Conservation (phyloP, 2,113 vertebrate genomes). For the Corythoichthys haematopterus region DNA sequence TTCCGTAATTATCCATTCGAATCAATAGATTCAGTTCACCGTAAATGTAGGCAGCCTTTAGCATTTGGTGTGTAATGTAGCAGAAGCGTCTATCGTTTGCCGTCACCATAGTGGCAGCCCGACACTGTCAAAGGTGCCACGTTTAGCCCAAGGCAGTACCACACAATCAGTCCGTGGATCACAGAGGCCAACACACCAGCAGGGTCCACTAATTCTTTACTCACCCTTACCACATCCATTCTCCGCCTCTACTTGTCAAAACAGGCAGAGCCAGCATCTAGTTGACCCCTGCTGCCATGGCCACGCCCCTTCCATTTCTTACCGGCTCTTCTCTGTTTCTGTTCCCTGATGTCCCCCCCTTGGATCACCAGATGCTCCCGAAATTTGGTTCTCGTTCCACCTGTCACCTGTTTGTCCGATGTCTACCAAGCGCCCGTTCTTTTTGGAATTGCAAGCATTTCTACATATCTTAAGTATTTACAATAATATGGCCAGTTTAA, state of each 20-base stretch:
- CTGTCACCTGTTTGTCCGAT: not conserved
- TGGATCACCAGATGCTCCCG: not conserved
- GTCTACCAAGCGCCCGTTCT: not conserved
- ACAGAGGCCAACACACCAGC: constrained; percentile 51
- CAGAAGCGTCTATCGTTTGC: constrained; percentile 51
- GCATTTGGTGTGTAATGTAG: constrained; percentile 58
- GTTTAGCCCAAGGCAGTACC: constrained; percentile 54
- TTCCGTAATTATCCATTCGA: constrained; percentile 11
- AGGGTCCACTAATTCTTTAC: constrained; percentile 45
- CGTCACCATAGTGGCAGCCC: constrained; percentile 48
- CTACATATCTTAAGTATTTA: too few species aligned
- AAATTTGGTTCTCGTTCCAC: constrained; percentile 3
- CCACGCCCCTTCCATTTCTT: not conserved
- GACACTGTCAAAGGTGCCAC: constrained; percentile 57
- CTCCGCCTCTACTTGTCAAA: constrained; percentile 10
- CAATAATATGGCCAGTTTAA: too few species aligned
- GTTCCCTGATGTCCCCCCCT: not conserved
- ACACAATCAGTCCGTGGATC: constrained; percentile 47
- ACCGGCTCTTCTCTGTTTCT: not conserved
- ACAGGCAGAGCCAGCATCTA: constrained; percentile 16
- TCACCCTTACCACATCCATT: constrained; percentile 13
- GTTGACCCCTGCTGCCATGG: constrained; percentile 19
- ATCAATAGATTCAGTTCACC: constrained; percentile 41
- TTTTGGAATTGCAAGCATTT: too few species aligned
- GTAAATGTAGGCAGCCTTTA: constrained; percentile 42